Evolutionary conservation across 2,888 invertebrate species (phyloP).

Genomic region (Epistrophe grossulariae): DNA sequence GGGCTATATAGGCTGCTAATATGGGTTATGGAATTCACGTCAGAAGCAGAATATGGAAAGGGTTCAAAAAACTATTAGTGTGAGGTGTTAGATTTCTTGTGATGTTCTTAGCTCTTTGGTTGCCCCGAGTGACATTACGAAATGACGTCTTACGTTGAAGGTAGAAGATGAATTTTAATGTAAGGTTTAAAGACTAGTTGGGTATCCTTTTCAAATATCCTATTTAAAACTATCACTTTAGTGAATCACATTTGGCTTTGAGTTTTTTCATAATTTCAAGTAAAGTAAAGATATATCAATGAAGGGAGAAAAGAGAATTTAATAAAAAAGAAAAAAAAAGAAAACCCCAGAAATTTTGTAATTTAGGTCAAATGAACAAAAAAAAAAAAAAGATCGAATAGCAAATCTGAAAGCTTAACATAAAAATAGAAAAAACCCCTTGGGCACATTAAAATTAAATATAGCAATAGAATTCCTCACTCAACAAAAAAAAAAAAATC

Average conservation of each 20-base stretch:
- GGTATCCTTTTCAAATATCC: not conserved
- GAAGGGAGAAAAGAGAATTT: not conserved
- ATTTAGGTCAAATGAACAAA: conserved; percentile 42
- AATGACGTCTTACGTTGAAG: not conserved
- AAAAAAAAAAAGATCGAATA: conserved; percentile 8
- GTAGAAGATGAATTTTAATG: not conserved
- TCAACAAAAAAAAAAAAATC: conserved; percentile 10
- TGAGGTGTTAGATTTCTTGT: conserved; percentile 43
- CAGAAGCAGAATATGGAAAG: conserved; percentile 36
- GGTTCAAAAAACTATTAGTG: conserved; percentile 48
- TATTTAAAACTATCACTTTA: not conserved
- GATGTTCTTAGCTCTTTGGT: not conserved
- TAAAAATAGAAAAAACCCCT: conserved; percentile 10
- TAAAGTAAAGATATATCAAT: not conserved
- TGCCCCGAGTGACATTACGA: not conserved
- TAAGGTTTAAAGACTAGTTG: not conserved
- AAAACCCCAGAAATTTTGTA: not conserved
- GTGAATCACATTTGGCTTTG: not conserved
- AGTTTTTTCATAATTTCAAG: not conserved
- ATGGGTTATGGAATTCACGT: conserved; percentile 42
- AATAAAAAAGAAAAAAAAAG: not conserved
- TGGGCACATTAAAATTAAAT: conserved; percentile 22
- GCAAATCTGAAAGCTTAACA: conserved; percentile 7
- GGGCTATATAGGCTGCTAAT: conserved; percentile 40
- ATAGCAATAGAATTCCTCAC: not conserved